Base-by-base conservation (phyloP, 2,888 invertebrate genomes). In the Oeneis ivallda region DNA sequence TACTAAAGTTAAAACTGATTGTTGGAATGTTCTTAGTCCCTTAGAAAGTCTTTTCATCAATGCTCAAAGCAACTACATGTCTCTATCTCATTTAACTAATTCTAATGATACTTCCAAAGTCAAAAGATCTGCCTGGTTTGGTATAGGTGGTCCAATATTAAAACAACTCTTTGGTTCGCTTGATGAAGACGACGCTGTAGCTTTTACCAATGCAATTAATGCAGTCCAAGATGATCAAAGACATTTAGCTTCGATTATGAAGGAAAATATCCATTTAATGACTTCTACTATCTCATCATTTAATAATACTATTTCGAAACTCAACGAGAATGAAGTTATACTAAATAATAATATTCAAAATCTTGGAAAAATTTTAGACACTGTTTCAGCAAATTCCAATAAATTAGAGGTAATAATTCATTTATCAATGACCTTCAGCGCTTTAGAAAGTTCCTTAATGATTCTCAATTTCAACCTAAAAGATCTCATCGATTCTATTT, bases 11-110 rank as follows among this genome's bases (percentile, higher is more conserved):
- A 52, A 53, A 32, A 53, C 43, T 2, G 62, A 62, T 26, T 62
- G 53, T 34, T 32, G 43, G 26, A 62, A 62, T 62, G 45, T 62
- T 11, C 53, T 62, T 41, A 62, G 34, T 43, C 53, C 53, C 8
- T 19, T 62, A 53, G 53, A 62, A 62, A 53, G n/a, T 32, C 32
- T 62, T 43, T 62, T 52, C 15, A 62, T 26, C 32, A 62, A 53
- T 53, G 62, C 53, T 19, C 41, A 52, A 41, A 62, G 53, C 9
- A 62, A 62, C 13, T 62, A 52, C 41, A 52, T 52, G 32, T 62
- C 52, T 41, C 52, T 62, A 41, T 62, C 52, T 13, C 61, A 62
- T 41, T n/a, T 62, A 17, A 62, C 61, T 39, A n/a, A 39, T 50
- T 17, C 19, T 39, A 34, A 39, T 39, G 13, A n/a, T 45, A 49